Conservation (phyloP, 2,113 vertebrate species). For the Phrynosoma platyrhinos region DNA sequence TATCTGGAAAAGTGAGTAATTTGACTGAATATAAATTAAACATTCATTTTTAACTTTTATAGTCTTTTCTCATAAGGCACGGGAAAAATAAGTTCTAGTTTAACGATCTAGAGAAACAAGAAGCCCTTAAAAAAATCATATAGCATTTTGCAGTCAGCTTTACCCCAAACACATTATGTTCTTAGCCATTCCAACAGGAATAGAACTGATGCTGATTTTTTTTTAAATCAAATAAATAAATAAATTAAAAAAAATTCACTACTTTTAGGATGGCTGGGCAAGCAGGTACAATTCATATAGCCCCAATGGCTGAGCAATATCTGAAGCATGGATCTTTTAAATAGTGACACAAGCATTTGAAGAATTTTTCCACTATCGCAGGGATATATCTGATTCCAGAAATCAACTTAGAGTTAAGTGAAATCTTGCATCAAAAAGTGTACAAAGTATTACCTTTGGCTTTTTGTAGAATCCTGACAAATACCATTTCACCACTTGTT, state of each 20-base stretch:
- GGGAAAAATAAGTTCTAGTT: neutral
- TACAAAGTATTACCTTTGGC: slow-evolving; percentile 85
- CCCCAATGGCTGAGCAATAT: neutral
- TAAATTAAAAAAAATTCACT: too few relatives aligned
- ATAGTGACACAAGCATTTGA: neutral
- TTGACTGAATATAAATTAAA: neutral
- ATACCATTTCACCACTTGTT: slow-evolving; percentile 99
- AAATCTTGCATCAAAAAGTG: neutral
- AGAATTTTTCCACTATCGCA: neutral
- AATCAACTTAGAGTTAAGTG: neutral
- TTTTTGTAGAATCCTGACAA: slow-evolving; percentile 99
- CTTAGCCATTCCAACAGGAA: neutral
- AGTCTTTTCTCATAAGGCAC: neutral
- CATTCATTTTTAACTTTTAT: neutral
- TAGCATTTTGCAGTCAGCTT: neutral
- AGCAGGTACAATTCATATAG: neutral
- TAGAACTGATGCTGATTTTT: neutral
- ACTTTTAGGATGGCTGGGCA: neutral
- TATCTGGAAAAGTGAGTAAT: neutral
- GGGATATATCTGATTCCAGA: neutral
- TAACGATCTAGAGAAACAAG: neutral
- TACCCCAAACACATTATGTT: neutral
- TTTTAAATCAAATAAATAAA: too few relatives aligned
- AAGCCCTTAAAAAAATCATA: neutral
- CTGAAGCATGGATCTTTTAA: neutral